phyloP scores from a whole-genome alignment of 1,140 invertebrate species.

The Paracyclopina nana region DNA sequence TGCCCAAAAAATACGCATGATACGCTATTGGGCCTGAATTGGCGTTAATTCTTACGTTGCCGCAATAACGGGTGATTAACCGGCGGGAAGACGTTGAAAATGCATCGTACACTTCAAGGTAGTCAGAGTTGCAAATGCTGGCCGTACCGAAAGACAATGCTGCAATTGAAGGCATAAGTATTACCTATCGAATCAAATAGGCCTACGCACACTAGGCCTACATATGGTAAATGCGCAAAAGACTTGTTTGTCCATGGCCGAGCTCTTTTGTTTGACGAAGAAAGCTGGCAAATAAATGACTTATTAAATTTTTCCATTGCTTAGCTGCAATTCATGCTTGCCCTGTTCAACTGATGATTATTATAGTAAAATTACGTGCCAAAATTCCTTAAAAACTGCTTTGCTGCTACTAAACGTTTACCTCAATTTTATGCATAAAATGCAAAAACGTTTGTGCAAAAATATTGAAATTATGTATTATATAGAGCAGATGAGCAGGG shows the following conservation, averaged over 20 bases:
- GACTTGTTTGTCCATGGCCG: not conserved
- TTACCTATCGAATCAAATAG: not conserved
- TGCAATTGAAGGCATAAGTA: not conserved
- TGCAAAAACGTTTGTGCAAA: too few species aligned
- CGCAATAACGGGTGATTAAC: not conserved
- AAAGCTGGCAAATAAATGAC: not conserved
- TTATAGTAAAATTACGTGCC: too few species aligned
- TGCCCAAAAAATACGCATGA: not conserved
- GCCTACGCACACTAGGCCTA: not conserved
- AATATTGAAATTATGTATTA: too few species aligned
- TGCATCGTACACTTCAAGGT: conserved; percentile 6
- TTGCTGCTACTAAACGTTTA: too few species aligned
- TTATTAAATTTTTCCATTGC: not conserved
- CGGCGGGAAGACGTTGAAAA: not conserved
- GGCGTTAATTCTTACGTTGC: not conserved
- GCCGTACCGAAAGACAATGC: not conserved
- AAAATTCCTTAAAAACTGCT: too few species aligned
- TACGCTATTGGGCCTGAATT: not conserved
- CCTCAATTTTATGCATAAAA: too few species aligned
- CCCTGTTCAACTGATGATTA: too few species aligned
- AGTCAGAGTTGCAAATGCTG: not conserved
- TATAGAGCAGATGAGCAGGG: too few species aligned
- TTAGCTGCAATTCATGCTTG: not conserved
- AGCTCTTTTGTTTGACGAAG: not conserved
- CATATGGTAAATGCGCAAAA: not conserved